Conservation (phyloP, 2,888 invertebrate species). For the Didymodactylos carnosus region DNA sequence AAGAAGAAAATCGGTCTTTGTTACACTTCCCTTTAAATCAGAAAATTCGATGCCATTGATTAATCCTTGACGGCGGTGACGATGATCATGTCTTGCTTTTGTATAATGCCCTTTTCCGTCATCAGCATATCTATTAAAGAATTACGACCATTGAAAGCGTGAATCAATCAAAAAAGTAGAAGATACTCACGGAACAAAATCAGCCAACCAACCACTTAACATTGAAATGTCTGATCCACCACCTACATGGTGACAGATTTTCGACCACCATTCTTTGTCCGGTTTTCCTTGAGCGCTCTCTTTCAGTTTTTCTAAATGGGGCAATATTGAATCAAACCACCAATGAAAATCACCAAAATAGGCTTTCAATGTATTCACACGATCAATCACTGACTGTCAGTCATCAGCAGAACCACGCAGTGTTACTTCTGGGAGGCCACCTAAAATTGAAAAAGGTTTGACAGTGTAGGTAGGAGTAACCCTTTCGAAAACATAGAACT, state of each 20-base stretch:
- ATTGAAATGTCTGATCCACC: neutral
- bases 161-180: too few species aligned
- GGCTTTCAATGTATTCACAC: neutral
- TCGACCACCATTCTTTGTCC: neutral
- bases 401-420: neutral
- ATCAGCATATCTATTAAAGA: neutral
- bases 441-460: too few species aligned
- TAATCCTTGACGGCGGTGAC: neutral
- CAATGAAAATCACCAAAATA: neutral
- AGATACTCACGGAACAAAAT: neutral
- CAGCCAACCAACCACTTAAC: neutral
- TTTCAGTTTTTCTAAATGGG: neutral
- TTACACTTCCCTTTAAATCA: neutral
- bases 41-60: neutral
- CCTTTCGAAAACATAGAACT: too few species aligned
- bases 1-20: neutral
- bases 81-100: neutral
- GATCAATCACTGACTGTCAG: neutral
- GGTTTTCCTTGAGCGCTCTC: neutral
- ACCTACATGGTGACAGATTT: neutral
- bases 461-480: too few species aligned
- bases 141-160: neutral
- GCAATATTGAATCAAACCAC: neutral
- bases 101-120: neutral
- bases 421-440: neutral